Conservation (phyloP, 2,888 invertebrate genomes). For the Rhimphoctona megacephalus region DNA sequence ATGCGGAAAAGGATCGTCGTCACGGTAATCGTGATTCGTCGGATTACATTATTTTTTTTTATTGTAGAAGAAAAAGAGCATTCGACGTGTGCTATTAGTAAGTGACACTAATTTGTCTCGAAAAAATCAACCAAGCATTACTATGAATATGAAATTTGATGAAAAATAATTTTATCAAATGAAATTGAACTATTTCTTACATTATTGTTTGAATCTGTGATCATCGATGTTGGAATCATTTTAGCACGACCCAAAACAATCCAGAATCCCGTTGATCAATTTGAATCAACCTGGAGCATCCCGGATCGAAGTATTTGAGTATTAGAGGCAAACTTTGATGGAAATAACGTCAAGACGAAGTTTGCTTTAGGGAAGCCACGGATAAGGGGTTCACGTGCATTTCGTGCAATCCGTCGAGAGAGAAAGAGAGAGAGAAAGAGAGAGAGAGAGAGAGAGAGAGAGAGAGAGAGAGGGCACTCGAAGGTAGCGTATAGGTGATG, state of each 20-base stretch:
- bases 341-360: conserved; percentile 34
- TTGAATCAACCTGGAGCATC: not conserved
- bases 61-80: not conserved
- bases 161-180: not conserved
- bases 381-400: conserved; percentile 32
- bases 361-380: conserved; percentile 17
- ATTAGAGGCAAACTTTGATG: conserved; percentile 49
- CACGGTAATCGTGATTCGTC: not conserved
- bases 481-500: not conserved
- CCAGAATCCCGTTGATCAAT: conserved; percentile 4
- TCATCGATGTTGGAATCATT: not conserved
- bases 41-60: conserved; percentile 21
- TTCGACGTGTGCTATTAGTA: not conserved
- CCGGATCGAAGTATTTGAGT: conserved; percentile 23
- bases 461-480: not conserved
- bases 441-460: conserved; percentile 1
- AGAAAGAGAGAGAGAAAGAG: not conserved
- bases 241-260: not conserved
- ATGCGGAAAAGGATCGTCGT: conserved; percentile 49
- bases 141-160: not conserved
- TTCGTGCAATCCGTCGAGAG: conserved; percentile 37
- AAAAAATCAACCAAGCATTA: not conserved
- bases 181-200: not conserved
- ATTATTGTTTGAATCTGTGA: not conserved
- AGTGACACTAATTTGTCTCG: not conserved